Evolutionary conservation across 2,888 invertebrate genomes (phyloP).

Genomic region (Chrysopilus asiliformis): DNA sequence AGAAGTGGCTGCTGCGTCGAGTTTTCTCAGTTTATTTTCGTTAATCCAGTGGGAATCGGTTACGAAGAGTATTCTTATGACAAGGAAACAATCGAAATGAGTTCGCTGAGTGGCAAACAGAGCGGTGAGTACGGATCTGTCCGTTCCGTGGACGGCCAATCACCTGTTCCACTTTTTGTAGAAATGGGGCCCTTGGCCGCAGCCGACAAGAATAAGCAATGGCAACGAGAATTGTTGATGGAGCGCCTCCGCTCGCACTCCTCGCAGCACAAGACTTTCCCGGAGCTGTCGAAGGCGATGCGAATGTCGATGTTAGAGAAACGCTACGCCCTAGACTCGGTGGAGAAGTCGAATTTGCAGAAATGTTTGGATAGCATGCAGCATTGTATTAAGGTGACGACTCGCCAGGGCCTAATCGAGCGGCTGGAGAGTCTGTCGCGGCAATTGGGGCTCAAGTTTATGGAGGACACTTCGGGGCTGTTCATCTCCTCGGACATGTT

Average conservation of each 20-base stretch:
- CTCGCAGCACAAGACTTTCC: conserved; percentile 64
- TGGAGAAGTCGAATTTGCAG: conserved; percentile 74
- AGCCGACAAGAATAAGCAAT: conserved; percentile 51
- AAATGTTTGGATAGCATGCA: conserved; percentile 85
- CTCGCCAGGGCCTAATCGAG: conserved; percentile 82
- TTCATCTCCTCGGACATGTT: conserved; percentile 96
- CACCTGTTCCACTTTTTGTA: neutral
- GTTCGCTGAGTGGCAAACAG: conserved; percentile 5
- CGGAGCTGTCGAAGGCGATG: conserved; percentile 77
- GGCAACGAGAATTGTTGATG: conserved; percentile 81
- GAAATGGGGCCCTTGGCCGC: conserved; percentile 9
- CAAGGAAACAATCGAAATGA: conserved; percentile 6
- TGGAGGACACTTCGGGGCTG: conserved; percentile 66
- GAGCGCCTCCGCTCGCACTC: conserved; percentile 79
- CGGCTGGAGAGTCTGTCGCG: conserved; percentile 80
- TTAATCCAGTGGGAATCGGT: too few species aligned
- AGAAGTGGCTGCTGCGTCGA: too few species aligned
- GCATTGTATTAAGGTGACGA: conserved; percentile 86
- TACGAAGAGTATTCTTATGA: too few species aligned
- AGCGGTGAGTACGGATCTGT: conserved; percentile 3
- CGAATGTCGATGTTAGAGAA: conserved; percentile 82
- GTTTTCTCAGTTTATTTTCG: too few species aligned
- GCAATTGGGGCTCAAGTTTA: conserved; percentile 82
- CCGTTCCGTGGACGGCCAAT: neutral
- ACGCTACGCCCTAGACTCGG: conserved; percentile 71